Base-by-base conservation (phyloP, 1,140 invertebrate species). In the Homalodisca vitripennis region DNA sequence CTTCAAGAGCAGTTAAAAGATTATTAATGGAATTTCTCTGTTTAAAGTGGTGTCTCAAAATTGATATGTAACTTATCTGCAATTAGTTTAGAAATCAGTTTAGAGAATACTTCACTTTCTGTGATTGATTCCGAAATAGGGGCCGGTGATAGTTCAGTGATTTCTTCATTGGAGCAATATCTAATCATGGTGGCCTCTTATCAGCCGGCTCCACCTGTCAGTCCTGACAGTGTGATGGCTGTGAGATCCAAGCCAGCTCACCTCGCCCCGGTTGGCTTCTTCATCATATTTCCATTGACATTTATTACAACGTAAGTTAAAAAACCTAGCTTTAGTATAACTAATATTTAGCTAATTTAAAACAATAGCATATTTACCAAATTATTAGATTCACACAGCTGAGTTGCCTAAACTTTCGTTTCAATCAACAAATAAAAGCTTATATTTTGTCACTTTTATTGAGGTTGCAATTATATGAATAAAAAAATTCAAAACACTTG, bases 241-340 rank as follows among this genome's bases (percentile, higher is more conserved):
- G 24, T 26, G 3, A 60, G 10, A n/a, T 27, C 55, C 10, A 60
- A 60, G n/a, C 55, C 55, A 27, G 55, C 55, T 6, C 55, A 60
- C 29, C 14, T 60, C 22, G 55, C 55, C 10, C 55, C 55, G 29
- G 27, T 26, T 26, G 55, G 24, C 3, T 60, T 60, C 26, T 60
- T 60, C 26, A 29, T 60, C 10, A 30, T 60, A 26, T 60, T 60
- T 60, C 55, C 55, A 3, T 22, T 26, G 13, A 27, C 55, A 13
- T 60, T 60, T 24, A 60, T 60, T 6, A 60, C 24, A 27, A 60
- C 55, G 55, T 60, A 60, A 60, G 55, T 60, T 20, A 6, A 10
- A 17, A 6, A 41, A 17, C 17, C 17, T 17, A 41, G 34, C n/a
- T 41, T 6, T 41, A 41, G 34, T 17, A 41, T 41, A 6, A 41